phyloP scores from a whole-genome alignment of 2,113 vertebrate genomes.

The Pygathrix nemaeus region DNA sequence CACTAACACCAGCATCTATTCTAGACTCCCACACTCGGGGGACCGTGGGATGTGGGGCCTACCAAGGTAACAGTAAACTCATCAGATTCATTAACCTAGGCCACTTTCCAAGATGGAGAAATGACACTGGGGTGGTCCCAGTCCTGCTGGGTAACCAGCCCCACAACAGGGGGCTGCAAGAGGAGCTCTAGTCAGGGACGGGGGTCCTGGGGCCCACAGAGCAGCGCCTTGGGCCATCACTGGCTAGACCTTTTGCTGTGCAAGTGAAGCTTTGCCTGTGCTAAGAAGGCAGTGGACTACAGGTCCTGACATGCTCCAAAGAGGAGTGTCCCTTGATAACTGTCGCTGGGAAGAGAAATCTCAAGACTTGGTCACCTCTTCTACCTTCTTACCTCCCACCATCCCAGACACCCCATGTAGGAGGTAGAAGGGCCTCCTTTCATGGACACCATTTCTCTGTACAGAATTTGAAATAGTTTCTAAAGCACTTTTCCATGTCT shows the following conservation, averaged over 20 bases:
- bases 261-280: not conserved
- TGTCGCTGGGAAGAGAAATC: rapidly evolving
- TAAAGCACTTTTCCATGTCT: rapidly evolving
- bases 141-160: not conserved
- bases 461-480: rapidly evolving
- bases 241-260: too few species aligned
- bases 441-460: rapidly evolving
- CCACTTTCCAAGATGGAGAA: too few species aligned
- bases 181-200: not conserved
- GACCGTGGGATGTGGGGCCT: rapidly evolving
- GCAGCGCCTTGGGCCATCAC: rapidly evolving
- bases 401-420: rapidly evolving
- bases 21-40: too few species aligned
- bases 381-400: rapidly evolving
- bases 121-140: too few species aligned
- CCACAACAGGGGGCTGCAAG: not conserved
- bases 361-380: rapidly evolving
- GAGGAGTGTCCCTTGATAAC: rapidly evolving
- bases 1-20: too few species aligned
- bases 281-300: rapidly evolving
- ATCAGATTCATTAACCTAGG: too few species aligned
- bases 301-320: rapidly evolving
- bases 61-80: not conserved
- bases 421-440: not conserved
- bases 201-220: too few species aligned